Percentiles rank a stretch among this genome's conserved stretches.
Evolutionary conservation across 2,797 vertebrate species (phyloP).

Genomic region (Megaceryle alcyon): DNA sequence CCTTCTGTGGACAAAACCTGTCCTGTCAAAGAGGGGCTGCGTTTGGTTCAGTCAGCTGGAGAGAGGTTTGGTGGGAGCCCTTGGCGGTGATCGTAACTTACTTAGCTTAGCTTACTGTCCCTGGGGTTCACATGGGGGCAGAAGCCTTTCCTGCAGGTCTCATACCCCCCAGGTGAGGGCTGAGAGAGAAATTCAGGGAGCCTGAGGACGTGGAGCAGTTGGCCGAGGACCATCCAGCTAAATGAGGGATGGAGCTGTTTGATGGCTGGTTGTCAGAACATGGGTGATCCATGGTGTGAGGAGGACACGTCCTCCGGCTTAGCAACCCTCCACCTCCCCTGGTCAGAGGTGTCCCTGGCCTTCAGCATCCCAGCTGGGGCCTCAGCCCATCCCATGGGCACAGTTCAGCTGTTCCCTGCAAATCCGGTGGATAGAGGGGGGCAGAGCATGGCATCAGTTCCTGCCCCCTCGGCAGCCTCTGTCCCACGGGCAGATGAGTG

Average conservation of each 20-base stretch:
- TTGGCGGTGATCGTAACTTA: rapidly evolving
- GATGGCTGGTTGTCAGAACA: not conserved
- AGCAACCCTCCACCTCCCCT: not conserved
- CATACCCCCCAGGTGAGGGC: no score
- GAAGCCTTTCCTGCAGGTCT: not conserved
- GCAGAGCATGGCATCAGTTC: constrained; percentile 25
- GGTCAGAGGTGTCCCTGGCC: not conserved
- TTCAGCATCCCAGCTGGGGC: not conserved
- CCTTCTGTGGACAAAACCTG: not conserved
- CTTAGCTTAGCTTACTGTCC: not conserved
- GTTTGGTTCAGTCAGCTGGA: not conserved
- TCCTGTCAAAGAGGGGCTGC: not conserved
- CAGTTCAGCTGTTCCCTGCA: constrained; percentile 31
- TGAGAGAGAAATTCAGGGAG: not conserved
- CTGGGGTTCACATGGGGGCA: rapidly evolving
- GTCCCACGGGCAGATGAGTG: constrained; percentile 37
- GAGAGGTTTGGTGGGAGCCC: no score
- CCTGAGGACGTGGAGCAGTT: not conserved
- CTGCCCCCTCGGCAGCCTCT: not conserved
- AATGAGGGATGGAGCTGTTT: not conserved
- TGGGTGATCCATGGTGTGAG: rapidly evolving
- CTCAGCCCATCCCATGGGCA: not conserved
- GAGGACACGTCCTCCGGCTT: not conserved
- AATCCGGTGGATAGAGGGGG: constrained; percentile 70
- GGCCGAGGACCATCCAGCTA: not conserved